Percentiles rank a stretch among this genome's conserved stretches.
phyloP scores from a whole-genome alignment of 2,888 invertebrate genomes.

The Neoaliturus tenellus region DNA sequence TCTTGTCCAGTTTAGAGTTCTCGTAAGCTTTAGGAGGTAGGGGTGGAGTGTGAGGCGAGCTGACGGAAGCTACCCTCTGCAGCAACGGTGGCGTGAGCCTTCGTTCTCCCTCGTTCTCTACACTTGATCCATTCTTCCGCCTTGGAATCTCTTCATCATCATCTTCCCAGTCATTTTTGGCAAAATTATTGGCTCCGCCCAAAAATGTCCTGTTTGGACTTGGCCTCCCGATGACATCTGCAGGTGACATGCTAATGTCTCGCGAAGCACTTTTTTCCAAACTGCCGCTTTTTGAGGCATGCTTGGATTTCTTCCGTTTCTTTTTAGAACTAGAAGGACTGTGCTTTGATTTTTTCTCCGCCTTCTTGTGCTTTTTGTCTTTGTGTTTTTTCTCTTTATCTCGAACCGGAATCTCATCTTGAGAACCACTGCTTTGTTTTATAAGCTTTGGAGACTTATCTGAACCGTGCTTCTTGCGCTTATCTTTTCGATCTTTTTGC shows the following conservation, averaged over 20 bases:
- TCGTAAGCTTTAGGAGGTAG: slow-evolving; percentile 59
- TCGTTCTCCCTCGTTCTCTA: background rate
- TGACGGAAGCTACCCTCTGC: slow-evolving; percentile 25
- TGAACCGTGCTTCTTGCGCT: slow-evolving; percentile 54
- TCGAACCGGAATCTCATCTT: background rate
- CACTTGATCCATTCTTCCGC: slow-evolving; percentile 24
- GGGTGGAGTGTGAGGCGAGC: slow-evolving; percentile 62
- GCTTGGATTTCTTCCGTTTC: slow-evolving; percentile 55
- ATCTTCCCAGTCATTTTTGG: slow-evolving; percentile 21
- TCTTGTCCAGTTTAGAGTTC: slow-evolving; percentile 50
- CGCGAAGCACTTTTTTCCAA: slow-evolving; percentile 34
- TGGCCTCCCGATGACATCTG: background rate
- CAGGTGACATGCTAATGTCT: slow-evolving; percentile 21
- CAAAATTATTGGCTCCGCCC: slow-evolving; percentile 25
- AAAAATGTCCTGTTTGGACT: slow-evolving; percentile 3
- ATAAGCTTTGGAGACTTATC: slow-evolving; percentile 34
- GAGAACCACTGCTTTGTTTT: slow-evolving; percentile 22
- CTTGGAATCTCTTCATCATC: slow-evolving; percentile 25
- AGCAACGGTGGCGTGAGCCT: slow-evolving; percentile 25
- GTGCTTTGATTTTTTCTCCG: slow-evolving; percentile 57
- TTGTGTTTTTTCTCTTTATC: slow-evolving; percentile 51
- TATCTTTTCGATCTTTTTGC: slow-evolving; percentile 40
- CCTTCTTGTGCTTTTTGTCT: slow-evolving; percentile 58
- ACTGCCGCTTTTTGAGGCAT: slow-evolving; percentile 48
- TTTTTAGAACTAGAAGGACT: slow-evolving; percentile 59